phyloP scores from a whole-genome alignment of 2,797 vertebrate genomes.

The Karalla daura region DNA sequence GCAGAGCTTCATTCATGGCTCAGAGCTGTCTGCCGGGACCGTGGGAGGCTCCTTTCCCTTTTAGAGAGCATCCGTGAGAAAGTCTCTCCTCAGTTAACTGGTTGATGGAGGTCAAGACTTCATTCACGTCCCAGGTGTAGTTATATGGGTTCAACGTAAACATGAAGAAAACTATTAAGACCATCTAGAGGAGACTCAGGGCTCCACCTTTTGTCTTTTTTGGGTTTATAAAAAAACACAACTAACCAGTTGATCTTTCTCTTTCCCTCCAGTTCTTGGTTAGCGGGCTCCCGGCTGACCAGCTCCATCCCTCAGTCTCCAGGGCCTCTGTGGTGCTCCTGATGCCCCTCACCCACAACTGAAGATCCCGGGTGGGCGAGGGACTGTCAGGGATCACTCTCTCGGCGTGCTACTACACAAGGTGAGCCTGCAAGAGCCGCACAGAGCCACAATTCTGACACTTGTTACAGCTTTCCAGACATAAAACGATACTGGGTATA shows the following conservation, averaged over 20 bases:
- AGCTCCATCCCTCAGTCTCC: slow-evolving; percentile 95
- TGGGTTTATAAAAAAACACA: too few relatives aligned
- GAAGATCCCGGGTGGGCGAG: slow-evolving; percentile 99
- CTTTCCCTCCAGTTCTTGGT: slow-evolving; percentile 86
- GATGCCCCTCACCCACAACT: slow-evolving; percentile 99
- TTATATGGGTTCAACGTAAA: too few relatives aligned
- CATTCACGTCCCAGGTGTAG: too few relatives aligned
- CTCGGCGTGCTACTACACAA: slow-evolving; percentile 93
- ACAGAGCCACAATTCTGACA: neutral
- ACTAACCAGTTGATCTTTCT: slow-evolving; percentile 39
- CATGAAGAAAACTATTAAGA: too few relatives aligned
- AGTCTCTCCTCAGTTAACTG: too few relatives aligned
- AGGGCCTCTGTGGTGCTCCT: slow-evolving; percentile 99
- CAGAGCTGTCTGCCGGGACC: too few relatives aligned
- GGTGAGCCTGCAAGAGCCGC: slow-evolving; percentile 75
- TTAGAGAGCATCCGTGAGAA: too few relatives aligned
- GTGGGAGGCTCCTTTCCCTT: too few relatives aligned
- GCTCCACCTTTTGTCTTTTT: too few relatives aligned
- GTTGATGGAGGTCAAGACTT: too few relatives aligned
- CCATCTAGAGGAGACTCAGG: too few relatives aligned
- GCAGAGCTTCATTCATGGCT: slow-evolving; percentile 7
- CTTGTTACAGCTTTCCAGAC: neutral
- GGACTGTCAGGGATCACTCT: slow-evolving; percentile 99
- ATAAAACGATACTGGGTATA: too few relatives aligned
- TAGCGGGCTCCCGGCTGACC: slow-evolving; percentile 89